Conservation (phyloP, 2,113 vertebrate species). For the Girardinichthys multiradiatus region DNA sequence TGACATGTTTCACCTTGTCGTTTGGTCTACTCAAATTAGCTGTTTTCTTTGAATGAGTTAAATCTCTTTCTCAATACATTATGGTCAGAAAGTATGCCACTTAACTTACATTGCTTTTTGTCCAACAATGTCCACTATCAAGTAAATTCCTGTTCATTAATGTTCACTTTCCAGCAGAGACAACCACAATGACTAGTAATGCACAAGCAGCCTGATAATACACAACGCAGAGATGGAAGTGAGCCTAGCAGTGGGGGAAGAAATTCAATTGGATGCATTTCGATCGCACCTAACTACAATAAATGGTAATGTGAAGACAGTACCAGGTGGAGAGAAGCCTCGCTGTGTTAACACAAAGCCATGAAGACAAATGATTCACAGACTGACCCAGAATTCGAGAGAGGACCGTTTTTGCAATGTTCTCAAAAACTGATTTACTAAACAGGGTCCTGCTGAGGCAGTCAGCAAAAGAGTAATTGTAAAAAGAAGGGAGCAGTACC, state of each 20-base stretch:
- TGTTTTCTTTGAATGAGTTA: not conserved
- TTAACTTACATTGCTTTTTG: slow-evolving; percentile 22
- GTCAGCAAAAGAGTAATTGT: slow-evolving; percentile 65
- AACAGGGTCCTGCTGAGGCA: slow-evolving; percentile 55
- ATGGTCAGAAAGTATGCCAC: slow-evolving; percentile 16
- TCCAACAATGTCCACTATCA: slow-evolving; percentile 33
- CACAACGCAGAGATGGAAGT: slow-evolving; percentile 42
- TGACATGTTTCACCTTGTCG: not conserved
- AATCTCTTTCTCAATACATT: slow-evolving; percentile 8
- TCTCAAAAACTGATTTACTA: slow-evolving; percentile 53
- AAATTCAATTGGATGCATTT: slow-evolving; percentile 64
- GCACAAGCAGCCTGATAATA: slow-evolving; percentile 27
- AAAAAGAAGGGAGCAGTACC: slow-evolving; percentile 47
- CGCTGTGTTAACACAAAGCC: slow-evolving; percentile 32
- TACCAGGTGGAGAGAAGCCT: slow-evolving; percentile 39
- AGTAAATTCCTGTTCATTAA: slow-evolving; percentile 52
- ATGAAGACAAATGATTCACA: slow-evolving; percentile 56
- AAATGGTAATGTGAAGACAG: slow-evolving; percentile 64
- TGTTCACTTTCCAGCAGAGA: slow-evolving; percentile 36
- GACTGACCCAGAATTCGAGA: slow-evolving; percentile 39
- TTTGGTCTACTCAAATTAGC: not conserved
- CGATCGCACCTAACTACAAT: slow-evolving; percentile 53
- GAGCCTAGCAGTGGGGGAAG: slow-evolving; percentile 30
- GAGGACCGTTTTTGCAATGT: slow-evolving; percentile 50
- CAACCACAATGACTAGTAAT: slow-evolving; percentile 45